Conservation (phyloP, 2,113 vertebrate genomes). For the Nymphicus hollandicus region DNA sequence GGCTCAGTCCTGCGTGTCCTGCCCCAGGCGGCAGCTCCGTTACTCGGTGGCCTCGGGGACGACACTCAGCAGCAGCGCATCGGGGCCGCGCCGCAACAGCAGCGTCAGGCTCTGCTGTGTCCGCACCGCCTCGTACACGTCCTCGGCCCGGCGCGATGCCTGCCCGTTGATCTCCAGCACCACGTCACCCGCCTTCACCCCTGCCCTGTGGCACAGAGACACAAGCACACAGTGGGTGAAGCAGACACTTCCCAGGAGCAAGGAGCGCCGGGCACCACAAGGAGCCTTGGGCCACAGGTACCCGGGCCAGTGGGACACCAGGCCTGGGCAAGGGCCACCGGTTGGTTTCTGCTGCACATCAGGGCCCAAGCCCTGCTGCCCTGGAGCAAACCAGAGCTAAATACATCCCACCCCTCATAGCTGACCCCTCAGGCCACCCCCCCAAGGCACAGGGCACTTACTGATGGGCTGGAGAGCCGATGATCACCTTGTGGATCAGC, state of each 20-base stretch:
- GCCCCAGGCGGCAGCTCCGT: neutral
- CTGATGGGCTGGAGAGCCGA: conserved; percentile 88
- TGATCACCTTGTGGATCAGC: conserved; percentile 90
- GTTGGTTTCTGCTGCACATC: neutral
- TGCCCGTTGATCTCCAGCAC: conserved; percentile 78
- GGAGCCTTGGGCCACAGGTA: neutral
- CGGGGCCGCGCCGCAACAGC: conserved; percentile 76
- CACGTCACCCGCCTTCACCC: conserved; percentile 77
- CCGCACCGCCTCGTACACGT: conserved; percentile 86
- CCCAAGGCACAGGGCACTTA: conserved; percentile 53
- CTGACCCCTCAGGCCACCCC: neutral
- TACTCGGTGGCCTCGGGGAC: conserved; percentile 86
- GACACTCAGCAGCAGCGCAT: conserved; percentile 81
- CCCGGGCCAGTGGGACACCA: neutral
- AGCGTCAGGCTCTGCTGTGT: conserved; percentile 81
- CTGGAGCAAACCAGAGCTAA: neutral
- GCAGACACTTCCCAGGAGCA: neutral
- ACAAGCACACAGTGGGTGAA: neutral
- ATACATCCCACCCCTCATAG: rapidly evolving
- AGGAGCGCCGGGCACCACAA: neutral
- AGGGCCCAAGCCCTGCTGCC: neutral
- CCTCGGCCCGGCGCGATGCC: conserved; percentile 79
- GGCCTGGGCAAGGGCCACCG: neutral
- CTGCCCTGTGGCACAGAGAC: conserved; percentile 59
- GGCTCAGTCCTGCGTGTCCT: neutral